A percentile compares a stretch with the other conserved stretches of the same genome.
Evolutionary conservation across 2,797 vertebrate species (phyloP).

Genomic region (Aulostomus chinensis): DNA sequence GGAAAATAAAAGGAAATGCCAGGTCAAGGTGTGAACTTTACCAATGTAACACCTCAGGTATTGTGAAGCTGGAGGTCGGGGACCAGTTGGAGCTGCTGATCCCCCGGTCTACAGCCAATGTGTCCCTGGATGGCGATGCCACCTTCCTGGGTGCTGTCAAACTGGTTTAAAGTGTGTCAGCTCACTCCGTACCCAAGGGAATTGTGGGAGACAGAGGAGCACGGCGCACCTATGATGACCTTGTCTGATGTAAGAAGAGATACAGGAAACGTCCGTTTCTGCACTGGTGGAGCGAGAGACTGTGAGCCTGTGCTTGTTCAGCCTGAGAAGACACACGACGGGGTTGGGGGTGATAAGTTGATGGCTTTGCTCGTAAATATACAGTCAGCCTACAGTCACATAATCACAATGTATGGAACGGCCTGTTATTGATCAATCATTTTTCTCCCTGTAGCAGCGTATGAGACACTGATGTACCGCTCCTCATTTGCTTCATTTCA

Average conservation of each 20-base stretch:
- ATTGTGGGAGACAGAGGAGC: too few species aligned
- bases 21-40: neutral
- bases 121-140: conserved; percentile 89
- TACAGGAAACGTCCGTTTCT: conserved; percentile 17
- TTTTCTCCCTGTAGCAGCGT: conserved; percentile 8
- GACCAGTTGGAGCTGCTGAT: conserved; percentile 93
- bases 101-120: conserved; percentile 84
- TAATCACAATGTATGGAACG: conserved; percentile 1
- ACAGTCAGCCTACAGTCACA: conserved; percentile 9
- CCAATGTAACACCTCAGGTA: conserved; percentile 73
- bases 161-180: conserved; percentile 79
- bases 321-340: neutral
- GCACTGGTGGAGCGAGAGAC: neutral
- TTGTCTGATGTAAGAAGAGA: conserved; percentile 11
- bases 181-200: conserved; percentile 1
- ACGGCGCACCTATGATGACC: conserved; percentile 8
- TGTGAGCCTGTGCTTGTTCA: conserved; percentile 3
- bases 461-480: neutral
- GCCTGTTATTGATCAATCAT: neutral
- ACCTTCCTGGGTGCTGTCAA: conserved; percentile 94
- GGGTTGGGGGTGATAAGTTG: neutral
- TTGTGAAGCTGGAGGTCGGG: conserved; percentile 91
- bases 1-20: too few species aligned
- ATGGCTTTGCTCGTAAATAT: conserved; percentile 8
- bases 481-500: conserved; percentile 17